Evolutionary conservation across 2,797 vertebrate species (phyloP).

Genomic region (Xenentodon cancila): DNA sequence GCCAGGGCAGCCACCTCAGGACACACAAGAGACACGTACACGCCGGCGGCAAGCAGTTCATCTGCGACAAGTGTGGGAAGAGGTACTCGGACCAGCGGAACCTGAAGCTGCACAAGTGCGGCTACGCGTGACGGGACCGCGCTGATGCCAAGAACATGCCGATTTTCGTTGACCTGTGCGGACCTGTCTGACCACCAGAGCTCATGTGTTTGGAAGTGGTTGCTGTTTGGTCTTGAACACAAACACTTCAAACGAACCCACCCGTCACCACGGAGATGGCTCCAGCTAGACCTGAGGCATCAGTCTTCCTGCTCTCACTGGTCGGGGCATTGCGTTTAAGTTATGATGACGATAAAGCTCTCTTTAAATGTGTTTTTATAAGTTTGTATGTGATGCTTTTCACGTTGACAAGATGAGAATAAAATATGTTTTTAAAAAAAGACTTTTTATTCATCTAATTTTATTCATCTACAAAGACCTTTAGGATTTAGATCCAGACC

Average conservation of each 20-base stretch:
- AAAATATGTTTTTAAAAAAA: neutral
- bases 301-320: constrained; percentile 19
- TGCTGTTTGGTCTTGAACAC: too few species aligned
- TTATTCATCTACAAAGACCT: too few species aligned
- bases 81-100: constrained; percentile 81
- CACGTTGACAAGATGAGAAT: constrained; percentile 21
- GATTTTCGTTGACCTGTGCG: too few species aligned
- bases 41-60: constrained; percentile 82
- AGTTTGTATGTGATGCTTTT: constrained; percentile 20
- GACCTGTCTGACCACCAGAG: too few species aligned
- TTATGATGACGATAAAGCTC: neutral
- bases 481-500: too few species aligned
- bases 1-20: constrained; percentile 75
- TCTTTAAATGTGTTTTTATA: constrained; percentile 21
- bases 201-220: too few species aligned
- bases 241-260: too few species aligned
- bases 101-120: constrained; percentile 81
- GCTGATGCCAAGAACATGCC: too few species aligned
- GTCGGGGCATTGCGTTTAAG: neutral
- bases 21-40: constrained; percentile 79
- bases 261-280: neutral
- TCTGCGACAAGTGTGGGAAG: constrained; percentile 83
- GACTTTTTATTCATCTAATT: too few species aligned
- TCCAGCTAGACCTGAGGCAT: neutral
- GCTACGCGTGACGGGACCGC: constrained; percentile 68